Percentiles rank a stretch among this genome's conserved stretches.
Conservation (phyloP, 2,113 vertebrate species). For the Machaerirhynchus nigripectus region DNA sequence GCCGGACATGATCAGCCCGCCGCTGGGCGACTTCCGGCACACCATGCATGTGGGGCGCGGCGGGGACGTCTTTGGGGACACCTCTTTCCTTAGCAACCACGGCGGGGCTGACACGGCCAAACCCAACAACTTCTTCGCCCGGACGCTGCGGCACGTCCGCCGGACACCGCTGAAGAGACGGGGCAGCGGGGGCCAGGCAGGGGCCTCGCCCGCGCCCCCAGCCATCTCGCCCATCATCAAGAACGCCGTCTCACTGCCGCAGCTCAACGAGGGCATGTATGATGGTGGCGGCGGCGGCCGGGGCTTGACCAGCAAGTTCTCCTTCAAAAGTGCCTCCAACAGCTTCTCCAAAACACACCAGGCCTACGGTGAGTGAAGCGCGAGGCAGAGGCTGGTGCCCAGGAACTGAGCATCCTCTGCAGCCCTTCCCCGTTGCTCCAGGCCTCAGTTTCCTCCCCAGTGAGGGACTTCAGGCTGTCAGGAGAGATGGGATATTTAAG, state of each 20-base stretch:
- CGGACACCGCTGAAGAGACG: slow-evolving; percentile 66
- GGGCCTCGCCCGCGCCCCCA: slow-evolving; percentile 77
- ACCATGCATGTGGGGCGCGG: slow-evolving; percentile 95
- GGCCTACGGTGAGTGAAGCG: slow-evolving; percentile 78
- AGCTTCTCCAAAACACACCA: slow-evolving; percentile 76
- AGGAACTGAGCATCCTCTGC: not conserved
- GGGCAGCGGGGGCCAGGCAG: slow-evolving; percentile 55
- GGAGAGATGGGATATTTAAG: not conserved
- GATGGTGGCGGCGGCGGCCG: not conserved
- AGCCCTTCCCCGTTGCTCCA: not conserved
- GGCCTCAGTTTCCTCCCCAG: not conserved
- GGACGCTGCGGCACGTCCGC: slow-evolving; percentile 84
- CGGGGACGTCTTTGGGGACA: slow-evolving; percentile 92
- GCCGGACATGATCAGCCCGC: slow-evolving; percentile 93
- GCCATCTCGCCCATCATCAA: slow-evolving; percentile 93
- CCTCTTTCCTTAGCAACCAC: slow-evolving; percentile 93
- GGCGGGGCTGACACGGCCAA: slow-evolving; percentile 72
- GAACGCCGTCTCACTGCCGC: slow-evolving; percentile 90
- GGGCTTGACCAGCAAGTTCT: slow-evolving; percentile 66
- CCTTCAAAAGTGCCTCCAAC: slow-evolving; percentile 78
- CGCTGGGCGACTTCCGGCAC: slow-evolving; percentile 91
- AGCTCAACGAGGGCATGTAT: slow-evolving; percentile 78
- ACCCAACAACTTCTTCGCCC: slow-evolving; percentile 80
- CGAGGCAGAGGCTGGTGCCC: fast-evolving
- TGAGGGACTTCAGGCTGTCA: not conserved